Evolutionary conservation across 2,113 vertebrate species (phyloP).

Genomic region (Gymnobelideus leadbeateri): DNA sequence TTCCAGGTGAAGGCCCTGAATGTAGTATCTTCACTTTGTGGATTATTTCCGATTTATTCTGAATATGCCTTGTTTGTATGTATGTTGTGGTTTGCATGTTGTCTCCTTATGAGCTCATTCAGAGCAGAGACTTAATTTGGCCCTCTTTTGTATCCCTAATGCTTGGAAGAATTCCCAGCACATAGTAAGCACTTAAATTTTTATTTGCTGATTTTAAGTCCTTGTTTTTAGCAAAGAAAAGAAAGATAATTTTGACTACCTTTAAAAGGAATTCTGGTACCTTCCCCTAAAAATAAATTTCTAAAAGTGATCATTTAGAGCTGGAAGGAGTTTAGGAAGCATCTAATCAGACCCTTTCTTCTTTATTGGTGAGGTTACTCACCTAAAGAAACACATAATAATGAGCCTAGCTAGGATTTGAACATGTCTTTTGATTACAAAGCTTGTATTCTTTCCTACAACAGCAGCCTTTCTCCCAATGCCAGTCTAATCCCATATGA

Average conservation of each 20-base stretch:
- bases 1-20: not conserved
- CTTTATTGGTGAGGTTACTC: not conserved
- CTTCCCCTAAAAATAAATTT: not conserved
- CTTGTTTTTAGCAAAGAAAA: constrained; percentile 16
- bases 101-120: not conserved
- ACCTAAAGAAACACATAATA: not conserved
- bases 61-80: not conserved
- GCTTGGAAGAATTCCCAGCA: not conserved
- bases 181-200: not conserved
- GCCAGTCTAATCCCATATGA: not conserved
- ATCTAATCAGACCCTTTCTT: not conserved
- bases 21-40: not conserved
- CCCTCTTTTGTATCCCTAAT: not conserved
- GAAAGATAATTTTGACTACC: not conserved
- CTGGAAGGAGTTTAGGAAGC: not conserved
- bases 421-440: not conserved
- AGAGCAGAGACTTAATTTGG: not conserved
- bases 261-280: not conserved
- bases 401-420: not conserved
- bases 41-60: not conserved
- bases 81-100: not conserved
- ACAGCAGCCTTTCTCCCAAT: not conserved
- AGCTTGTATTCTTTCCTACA: not conserved
- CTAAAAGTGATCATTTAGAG: not conserved
- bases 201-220: constrained; percentile 7